phyloP scores from a whole-genome alignment of 2,797 vertebrate genomes.

The Gymnodraco acuticeps region DNA sequence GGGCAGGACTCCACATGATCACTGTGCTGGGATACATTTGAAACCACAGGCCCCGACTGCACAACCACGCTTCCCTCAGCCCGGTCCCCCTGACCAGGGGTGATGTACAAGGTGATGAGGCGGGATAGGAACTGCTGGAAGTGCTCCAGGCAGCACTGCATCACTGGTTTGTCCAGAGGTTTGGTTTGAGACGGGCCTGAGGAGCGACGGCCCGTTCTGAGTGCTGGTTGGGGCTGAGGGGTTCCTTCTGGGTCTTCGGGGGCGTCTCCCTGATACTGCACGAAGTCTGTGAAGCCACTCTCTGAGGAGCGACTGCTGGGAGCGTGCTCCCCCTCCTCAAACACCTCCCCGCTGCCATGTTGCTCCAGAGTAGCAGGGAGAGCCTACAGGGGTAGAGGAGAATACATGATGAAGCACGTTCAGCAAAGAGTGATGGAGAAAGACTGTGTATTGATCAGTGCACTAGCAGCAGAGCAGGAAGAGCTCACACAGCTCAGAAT shows the following conservation, averaged over 20 bases:
- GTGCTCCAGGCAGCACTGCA: constrained; percentile 97
- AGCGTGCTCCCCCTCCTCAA: constrained; percentile 90
- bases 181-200: constrained; percentile 82
- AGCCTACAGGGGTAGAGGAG: constrained; percentile 46
- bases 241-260: constrained; percentile 85
- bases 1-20: constrained; percentile 60
- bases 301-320: constrained; percentile 88
- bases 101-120: constrained; percentile 92
- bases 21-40: constrained; percentile 73
- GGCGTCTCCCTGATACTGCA: constrained; percentile 92
- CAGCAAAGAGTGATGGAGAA: not conserved
- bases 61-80: constrained; percentile 72
- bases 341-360: constrained; percentile 85
- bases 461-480: not conserved
- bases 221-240: constrained; percentile 79
- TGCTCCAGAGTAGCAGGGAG: constrained; percentile 74
- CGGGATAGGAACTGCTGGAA: constrained; percentile 96
- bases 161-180: constrained; percentile 92
- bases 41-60: constrained; percentile 72
- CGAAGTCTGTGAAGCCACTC: constrained; percentile 95
- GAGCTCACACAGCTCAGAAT: not conserved
- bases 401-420: not conserved
- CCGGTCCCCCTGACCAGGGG: constrained; percentile 74
- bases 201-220: constrained; percentile 82
- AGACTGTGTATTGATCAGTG: not conserved